phyloP scores from a whole-genome alignment of 2,888 invertebrate species.

The Lomographa bimaculata region DNA sequence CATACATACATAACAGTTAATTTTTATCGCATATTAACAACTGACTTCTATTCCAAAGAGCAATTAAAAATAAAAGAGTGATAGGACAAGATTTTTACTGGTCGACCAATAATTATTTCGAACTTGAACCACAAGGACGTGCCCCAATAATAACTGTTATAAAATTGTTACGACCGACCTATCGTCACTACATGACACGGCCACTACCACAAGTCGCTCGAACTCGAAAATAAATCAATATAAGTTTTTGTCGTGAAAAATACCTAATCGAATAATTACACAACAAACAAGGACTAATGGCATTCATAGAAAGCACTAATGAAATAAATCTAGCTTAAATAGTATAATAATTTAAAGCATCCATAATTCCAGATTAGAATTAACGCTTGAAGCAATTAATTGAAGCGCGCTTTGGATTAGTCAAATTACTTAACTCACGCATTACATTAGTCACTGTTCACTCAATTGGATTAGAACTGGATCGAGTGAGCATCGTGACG shows the following conservation, averaged over 20 bases:
- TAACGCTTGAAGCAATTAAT: background rate
- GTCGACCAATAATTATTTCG: slow-evolving; percentile 5
- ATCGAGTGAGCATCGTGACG: slow-evolving; percentile 27
- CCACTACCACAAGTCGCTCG: slow-evolving; percentile 10
- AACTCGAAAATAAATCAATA: slow-evolving; percentile 3
- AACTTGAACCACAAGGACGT: slow-evolving; percentile 8
- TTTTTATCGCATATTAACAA: too few species aligned
- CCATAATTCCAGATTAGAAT: background rate
- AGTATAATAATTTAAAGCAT: background rate
- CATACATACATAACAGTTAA: too few species aligned
- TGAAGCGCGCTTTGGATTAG: background rate
- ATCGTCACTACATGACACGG: slow-evolving; percentile 3
- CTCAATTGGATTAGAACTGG: slow-evolving; percentile 20
- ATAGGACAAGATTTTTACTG: slow-evolving; percentile 5
- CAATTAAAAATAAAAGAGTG: background rate
- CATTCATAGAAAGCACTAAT: too few species aligned
- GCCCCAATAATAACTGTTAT: slow-evolving; percentile 12
- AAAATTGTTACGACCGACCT: slow-evolving; percentile 3
- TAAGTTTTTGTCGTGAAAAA: too few species aligned
- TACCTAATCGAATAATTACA: too few species aligned
- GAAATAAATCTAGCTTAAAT: too few species aligned
- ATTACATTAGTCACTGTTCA: slow-evolving; percentile 10
- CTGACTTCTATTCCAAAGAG: too few species aligned
- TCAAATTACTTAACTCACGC: slow-evolving; percentile 5
- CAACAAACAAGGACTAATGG: too few species aligned